Base-by-base conservation (phyloP, 2,888 invertebrate genomes). In the Cheilosia vulpina region DNA sequence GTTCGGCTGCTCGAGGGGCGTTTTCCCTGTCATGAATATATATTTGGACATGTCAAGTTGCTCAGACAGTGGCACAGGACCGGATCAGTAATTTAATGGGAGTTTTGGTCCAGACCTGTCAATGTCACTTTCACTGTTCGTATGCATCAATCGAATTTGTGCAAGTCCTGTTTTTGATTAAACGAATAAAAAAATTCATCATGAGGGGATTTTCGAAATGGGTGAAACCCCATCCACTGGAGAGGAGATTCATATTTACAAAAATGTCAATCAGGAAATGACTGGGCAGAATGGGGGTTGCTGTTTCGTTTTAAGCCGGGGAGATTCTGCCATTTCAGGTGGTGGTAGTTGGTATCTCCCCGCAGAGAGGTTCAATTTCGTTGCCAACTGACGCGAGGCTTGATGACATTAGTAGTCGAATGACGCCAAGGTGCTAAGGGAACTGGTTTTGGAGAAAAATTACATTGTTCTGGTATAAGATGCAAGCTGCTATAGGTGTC, bases 211-310 rank as follows among this genome's bases (percentile, higher is more conserved):
- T 55, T 58, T 68, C 9, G 17, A 17, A 7, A n/a, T 50, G 17
- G 41, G 6, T 60, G 60, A 60, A 50, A 24, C 38, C 77, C 53
- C 21, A 15, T 43, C 2, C 21, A 62, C 41, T 53, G 11, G n/a
- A 15, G 7, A 27, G 68, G 34, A 34, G 41, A 62, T 55, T 65
- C 52, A 58, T 58, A 58, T 65, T 47, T 63, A 13, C 53, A 58
- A 65, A 71, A 50, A 71, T 65, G 57, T 24, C 27, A 38, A 34
- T 21, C 78, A 50, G 78, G 78, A 79, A 79, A 72, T 79, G 78
- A 72, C 71, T 72, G 41, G 55, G 50, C 63, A 78, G 19, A 19
- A 45, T 24, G 43, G 45, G 34, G 43, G 60, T 9, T 31, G 52
- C 50, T 47, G 57, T 63, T 78, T 38, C 55, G 31, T 15, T 47